Percentiles rank a stretch among this genome's conserved stretches.
phyloP scores from a whole-genome alignment of 2,888 invertebrate species.

The Camponotus fellah region DNA sequence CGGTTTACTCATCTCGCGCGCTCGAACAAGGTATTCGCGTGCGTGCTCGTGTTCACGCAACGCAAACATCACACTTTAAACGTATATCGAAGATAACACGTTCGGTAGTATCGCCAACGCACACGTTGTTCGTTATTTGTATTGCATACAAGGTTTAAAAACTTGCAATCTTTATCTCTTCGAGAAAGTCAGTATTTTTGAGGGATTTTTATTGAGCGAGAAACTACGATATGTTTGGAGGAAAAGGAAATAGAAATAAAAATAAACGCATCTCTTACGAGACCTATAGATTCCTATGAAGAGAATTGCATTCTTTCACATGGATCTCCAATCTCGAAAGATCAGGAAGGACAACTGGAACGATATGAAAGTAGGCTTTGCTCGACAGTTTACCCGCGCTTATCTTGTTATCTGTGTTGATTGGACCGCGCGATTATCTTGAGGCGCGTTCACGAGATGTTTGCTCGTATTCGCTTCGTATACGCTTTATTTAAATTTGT shows the following conservation, averaged over 20 bases:
- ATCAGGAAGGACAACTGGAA: slow-evolving; percentile 45
- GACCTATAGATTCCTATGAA: slow-evolving; percentile 28
- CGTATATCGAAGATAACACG: slow-evolving; percentile 45
- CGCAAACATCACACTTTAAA: slow-evolving; percentile 52
- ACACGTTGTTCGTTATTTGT: slow-evolving; percentile 15
- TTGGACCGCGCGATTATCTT: slow-evolving; percentile 67
- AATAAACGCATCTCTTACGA: not conserved
- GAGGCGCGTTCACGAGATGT: slow-evolving; percentile 40
- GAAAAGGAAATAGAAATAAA: not conserved
- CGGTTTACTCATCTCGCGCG: slow-evolving; percentile 53
- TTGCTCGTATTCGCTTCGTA: slow-evolving; percentile 28
- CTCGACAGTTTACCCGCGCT: slow-evolving; percentile 55
- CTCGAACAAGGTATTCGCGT: slow-evolving; percentile 49
- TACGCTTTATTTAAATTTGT: slow-evolving; percentile 57
- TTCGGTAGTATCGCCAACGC: not conserved
- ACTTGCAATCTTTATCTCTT: not conserved
- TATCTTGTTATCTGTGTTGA: slow-evolving; percentile 74
- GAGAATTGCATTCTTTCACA: slow-evolving; percentile 53
- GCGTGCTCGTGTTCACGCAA: slow-evolving; percentile 46
- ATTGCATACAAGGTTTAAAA: not conserved
- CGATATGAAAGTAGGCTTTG: slow-evolving; percentile 53
- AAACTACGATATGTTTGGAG: not conserved
- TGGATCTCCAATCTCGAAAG: slow-evolving; percentile 52
- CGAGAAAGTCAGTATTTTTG: not conserved
- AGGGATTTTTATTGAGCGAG: not conserved